Evolutionary conservation across 2,797 vertebrate genomes (phyloP).

Genomic region (Discoglossus pictus): DNA sequence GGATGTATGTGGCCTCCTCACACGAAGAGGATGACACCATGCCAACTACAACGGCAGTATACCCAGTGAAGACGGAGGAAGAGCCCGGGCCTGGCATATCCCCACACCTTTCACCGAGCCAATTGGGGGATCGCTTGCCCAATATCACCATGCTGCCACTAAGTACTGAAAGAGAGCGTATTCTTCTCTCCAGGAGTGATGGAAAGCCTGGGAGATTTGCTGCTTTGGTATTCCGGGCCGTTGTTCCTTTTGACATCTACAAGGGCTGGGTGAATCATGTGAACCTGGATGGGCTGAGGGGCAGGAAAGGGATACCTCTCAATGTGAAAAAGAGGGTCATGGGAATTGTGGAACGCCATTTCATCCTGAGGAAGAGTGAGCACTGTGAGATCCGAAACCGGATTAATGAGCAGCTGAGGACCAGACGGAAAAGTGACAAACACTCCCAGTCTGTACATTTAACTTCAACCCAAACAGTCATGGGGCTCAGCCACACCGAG

Average conservation of each 20-base stretch:
- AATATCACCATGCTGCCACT: constrained; percentile 28
- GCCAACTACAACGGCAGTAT: constrained; percentile 16
- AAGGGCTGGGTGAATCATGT: constrained; percentile 41
- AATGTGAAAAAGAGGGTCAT: constrained; percentile 39
- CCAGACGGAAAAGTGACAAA: constrained; percentile 31
- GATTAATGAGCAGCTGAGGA: constrained; percentile 38
- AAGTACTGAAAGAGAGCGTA: constrained; percentile 28
- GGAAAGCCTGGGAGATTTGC: constrained; percentile 38
- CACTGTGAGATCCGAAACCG: constrained; percentile 42
- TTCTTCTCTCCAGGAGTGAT: constrained; percentile 17
- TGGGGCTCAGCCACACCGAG: no score
- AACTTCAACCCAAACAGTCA: no score
- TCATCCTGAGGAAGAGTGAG: constrained; percentile 23
- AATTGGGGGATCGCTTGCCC: constrained; percentile 22
- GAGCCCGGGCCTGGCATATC: background rate
- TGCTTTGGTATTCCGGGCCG: constrained; percentile 31
- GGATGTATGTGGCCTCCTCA: constrained; percentile 18
- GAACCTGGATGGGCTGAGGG: constrained; percentile 40
- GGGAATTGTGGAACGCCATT: constrained; percentile 36
- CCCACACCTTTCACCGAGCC: background rate
- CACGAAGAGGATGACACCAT: constrained; percentile 12
- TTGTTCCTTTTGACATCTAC: constrained; percentile 38
- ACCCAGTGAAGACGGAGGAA: constrained; percentile 22
- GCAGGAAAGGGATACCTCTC: constrained; percentile 33
- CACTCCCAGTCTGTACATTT: constrained; percentile 10